A percentile compares a stretch with the other conserved stretches of the same genome.
Evolutionary conservation across 2,888 invertebrate species (phyloP).

Genomic region (Rotaria socialis): DNA sequence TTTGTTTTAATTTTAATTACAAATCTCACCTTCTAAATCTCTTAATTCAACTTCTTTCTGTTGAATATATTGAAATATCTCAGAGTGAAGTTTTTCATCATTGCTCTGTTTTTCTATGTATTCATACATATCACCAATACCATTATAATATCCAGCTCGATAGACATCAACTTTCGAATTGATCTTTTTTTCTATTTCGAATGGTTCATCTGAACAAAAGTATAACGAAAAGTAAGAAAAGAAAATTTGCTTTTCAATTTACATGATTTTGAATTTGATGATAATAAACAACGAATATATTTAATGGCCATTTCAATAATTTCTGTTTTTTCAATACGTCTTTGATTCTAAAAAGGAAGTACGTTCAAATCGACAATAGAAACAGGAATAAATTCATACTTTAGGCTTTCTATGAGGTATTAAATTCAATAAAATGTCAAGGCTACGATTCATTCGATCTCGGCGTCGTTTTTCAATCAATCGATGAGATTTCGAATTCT

Average conservation of each 20-base stretch:
- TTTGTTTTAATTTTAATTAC: no score
- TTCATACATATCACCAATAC: not conserved
- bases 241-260: not conserved
- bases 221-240: not conserved
- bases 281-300: constrained; percentile 65
- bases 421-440: constrained; percentile 83
- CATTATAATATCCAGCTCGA: not conserved
- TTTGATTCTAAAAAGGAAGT: constrained; percentile 67
- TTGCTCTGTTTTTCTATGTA: not conserved
- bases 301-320: constrained; percentile 96
- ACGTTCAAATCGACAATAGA: not conserved
- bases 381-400: not conserved
- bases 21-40: not conserved
- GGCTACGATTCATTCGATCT: constrained; percentile 93
- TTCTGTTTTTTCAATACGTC: constrained; percentile 91
- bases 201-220: not conserved
- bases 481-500: constrained; percentile 95
- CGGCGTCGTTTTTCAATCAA: constrained; percentile 90
- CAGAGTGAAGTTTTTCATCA: not conserved
- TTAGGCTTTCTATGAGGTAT: constrained; percentile 66
- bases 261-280: not conserved
- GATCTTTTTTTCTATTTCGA: not conserved
- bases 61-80: not conserved
- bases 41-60: not conserved
- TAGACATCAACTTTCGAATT: not conserved